Base-by-base conservation (phyloP, 2,888 invertebrate genomes). In the Ditylenchus weischeri region DNA sequence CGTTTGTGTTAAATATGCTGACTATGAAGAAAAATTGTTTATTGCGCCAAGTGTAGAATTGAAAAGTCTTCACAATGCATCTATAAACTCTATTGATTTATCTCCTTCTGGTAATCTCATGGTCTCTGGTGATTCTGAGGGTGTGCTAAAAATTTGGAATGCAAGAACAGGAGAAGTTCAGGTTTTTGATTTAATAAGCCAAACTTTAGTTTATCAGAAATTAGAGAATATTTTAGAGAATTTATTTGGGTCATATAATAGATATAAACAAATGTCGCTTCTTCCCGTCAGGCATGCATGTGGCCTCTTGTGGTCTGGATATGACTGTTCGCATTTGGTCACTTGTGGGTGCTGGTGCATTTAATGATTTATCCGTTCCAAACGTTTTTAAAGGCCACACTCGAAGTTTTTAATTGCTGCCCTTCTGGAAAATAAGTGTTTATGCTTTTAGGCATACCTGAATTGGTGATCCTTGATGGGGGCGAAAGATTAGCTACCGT, bases 271-370 rank as follows among this genome's bases (percentile, higher is more conserved):
- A 86, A 69, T 88, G 88, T 79, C 84, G 86, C 65, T 89, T 89
- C 80, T 90, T 90, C 76, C 90, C 90, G 38, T 90, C 89, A 19
- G 89, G 89, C 0, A 81, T 88, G 65, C 89, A 90, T 1, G 84
- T 88, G 0, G 81, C 90, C 62, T 88, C 88, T 57, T 88, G 88
- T 35, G 89, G 89, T 13, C 88, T 89, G 48, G 90, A 90, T 84
- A 88, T 89, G 77, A 87, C 87, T 51, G 84, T 89, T 51, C 88
- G 88, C 81, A 86, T 90, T 67, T 90, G 89, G 89, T 88, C 88
- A 62, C 88, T 88, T 0, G 88, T 89, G 76, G 87, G 87, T 38
- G 90, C 89, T 10, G 54, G n/a, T 15, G 54, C 5, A 11, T 21
- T n/a, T 7, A 29, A 43, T 43, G 43, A 43, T 15, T 43, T 43